A percentile compares a stretch with the other conserved stretches of the same genome.
phyloP scores from a whole-genome alignment of 2,797 vertebrate species.

The Cirrhinus molitorella region DNA sequence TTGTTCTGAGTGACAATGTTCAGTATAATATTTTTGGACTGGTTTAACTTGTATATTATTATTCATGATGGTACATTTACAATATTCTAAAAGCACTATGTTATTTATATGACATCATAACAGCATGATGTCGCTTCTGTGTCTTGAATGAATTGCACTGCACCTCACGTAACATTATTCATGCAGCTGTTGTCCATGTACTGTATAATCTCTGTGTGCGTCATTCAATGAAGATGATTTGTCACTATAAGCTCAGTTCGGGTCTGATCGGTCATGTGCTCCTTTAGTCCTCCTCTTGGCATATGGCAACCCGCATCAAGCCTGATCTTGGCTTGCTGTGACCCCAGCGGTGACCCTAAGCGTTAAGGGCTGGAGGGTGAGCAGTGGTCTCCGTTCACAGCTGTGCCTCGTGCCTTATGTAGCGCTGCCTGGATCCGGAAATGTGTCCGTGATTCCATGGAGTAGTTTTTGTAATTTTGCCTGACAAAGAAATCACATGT shows the following conservation, averaged over 20 bases:
- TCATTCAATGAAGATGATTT: constrained; percentile 24
- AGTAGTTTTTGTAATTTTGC: constrained; percentile 99
- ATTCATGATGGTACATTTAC: constrained; percentile 10
- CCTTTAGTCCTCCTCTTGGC: constrained; percentile 24
- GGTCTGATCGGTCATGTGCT: constrained; percentile 24
- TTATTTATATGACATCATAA: neutral
- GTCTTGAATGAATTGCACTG: constrained; percentile 2
- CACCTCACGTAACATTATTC: constrained; percentile 9
- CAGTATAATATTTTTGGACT: constrained; percentile 29
- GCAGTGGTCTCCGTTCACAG: constrained; percentile 80
- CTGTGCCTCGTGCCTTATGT: constrained; percentile 87
- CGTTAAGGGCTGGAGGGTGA: constrained; percentile 78
- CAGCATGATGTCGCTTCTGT: constrained; percentile 1
- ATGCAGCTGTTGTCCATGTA: constrained; percentile 20
- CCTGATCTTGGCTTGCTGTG: constrained; percentile 37
- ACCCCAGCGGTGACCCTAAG: neutral
- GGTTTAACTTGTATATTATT: constrained; percentile 7
- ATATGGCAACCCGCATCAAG: neutral
- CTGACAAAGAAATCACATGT: constrained; percentile 70
- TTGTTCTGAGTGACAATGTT: neutral
- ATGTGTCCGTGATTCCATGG: constrained; percentile 98
- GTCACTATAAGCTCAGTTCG: constrained; percentile 14
- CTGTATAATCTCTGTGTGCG: constrained; percentile 2
- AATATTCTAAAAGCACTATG: neutral
- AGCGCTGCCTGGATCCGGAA: constrained; percentile 97